Evolutionary conservation across 2,797 vertebrate species (phyloP), one percentile per base, ranked within the genome.

Genomic region (Xiphorhynchus erythropygius): DNA sequence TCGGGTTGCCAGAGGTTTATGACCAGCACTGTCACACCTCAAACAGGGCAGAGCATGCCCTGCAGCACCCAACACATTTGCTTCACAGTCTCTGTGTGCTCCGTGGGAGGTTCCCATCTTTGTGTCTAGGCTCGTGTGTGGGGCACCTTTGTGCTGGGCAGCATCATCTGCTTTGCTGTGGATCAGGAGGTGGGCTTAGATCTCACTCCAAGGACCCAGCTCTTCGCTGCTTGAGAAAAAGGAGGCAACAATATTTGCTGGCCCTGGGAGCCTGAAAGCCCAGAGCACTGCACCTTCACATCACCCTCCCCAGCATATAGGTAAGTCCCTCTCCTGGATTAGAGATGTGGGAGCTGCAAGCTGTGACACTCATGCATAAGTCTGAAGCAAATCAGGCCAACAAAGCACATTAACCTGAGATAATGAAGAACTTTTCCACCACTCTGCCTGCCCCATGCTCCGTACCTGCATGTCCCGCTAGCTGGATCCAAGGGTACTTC

Each of bases 401-500:
- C 5, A 67, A 52, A 87, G 62, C 50, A 71, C 69, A 77, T 90
- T 75, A 87, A 56, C 12, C 87, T 19, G 59, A 71, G 37, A 42
- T 23, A 78, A 90, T 0, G 0, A 76, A 84, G 49, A 69, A 37
- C 35, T 21, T 53, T 85, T 27, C 65, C 76, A 39, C 17, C 6
- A 2, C 46, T 78, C 79, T 67, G 68, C 21, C 52, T 68, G 30
- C 28, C 37, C 39, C 17, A 2, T 0, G 25, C 9, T 33, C 52
- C 7, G 1, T 98, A 99, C 99, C 99, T 98, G 99, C 99, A 5
- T 99, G 99, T 37, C 99, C 99, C 0, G 99, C 99, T 97, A 99
- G 98, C 97, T 99, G 99, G 96, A 99, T 99, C 99, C 99, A 99
- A 85, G 99, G 99, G 93, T 99, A 99, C 93, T 99, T 99, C 98